Conservation (phyloP, 1,140 invertebrate genomes). For the Goniozus legneri region DNA sequence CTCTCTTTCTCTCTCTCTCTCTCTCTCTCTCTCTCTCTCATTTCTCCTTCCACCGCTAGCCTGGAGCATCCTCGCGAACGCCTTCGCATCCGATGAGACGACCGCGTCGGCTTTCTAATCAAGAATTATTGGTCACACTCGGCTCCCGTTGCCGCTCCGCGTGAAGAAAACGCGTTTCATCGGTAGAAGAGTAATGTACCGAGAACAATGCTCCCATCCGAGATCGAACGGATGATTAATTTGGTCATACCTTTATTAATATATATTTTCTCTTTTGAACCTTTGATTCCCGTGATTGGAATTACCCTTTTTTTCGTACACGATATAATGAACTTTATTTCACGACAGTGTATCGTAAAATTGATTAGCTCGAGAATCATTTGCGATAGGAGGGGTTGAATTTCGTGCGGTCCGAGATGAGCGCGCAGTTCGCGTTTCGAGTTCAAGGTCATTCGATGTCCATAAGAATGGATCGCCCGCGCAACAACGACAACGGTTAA, state of each 20-base stretch:
- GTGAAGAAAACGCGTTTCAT: slow-evolving; percentile 9
- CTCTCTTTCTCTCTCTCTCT: slow-evolving; percentile 19
- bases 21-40: not conserved
- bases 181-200: too few relatives aligned
- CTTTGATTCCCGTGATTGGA: too few relatives aligned
- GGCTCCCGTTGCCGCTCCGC: slow-evolving; percentile 7
- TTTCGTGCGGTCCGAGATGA: slow-evolving; percentile 19
- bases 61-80: slow-evolving; percentile 13
- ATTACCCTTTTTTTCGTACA: too few relatives aligned
- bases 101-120: slow-evolving; percentile 34
- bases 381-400: too few relatives aligned
- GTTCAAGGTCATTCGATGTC: slow-evolving; percentile 20
- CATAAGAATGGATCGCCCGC: slow-evolving; percentile 27
- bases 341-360: too few relatives aligned
- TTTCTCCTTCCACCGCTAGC: not conserved
- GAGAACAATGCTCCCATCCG: slow-evolving; percentile 8
- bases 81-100: slow-evolving; percentile 25
- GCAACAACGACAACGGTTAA: slow-evolving; percentile 24
- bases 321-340: too few relatives aligned
- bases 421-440: slow-evolving; percentile 21
- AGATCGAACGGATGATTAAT: slow-evolving; percentile 6
- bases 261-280: too few relatives aligned
- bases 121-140: slow-evolving; percentile 40
- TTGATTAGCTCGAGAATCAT: too few relatives aligned
- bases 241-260: too few relatives aligned